A percentile compares a stretch with the other conserved stretches of the same genome.
These are phyloP conservation scores for Girardia tigrina DNA, from an alignment of 2,888 invertebrate species.

Conservation along the genomic window DNA sequence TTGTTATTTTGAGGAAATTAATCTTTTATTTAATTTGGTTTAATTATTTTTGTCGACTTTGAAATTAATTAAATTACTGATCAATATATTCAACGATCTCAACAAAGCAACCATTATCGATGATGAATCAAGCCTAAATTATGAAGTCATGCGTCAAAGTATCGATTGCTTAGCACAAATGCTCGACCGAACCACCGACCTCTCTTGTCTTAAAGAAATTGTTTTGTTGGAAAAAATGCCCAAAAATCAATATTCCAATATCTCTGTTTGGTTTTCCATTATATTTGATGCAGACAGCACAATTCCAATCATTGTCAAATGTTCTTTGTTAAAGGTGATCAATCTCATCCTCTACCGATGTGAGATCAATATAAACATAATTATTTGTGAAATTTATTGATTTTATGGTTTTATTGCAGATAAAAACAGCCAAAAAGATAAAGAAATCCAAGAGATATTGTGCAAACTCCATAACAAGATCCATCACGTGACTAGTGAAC, in stretches of 20 bases:
- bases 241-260: neutral
- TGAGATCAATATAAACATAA: neutral
- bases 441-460: neutral
- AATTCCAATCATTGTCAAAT: neutral
- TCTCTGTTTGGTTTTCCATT: neutral
- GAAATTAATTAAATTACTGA: too few relatives aligned
- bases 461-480: neutral
- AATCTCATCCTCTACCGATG: neutral
- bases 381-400: neutral
- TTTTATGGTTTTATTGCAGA: neutral
- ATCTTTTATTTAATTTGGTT: too few relatives aligned
- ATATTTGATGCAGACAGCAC: neutral
- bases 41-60: too few relatives aligned
- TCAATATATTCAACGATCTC: neutral
- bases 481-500: neutral
- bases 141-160: neutral
- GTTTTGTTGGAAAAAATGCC: neutral
- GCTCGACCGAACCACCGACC: neutral
- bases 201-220: constrained; percentile 6
- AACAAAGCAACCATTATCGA: neutral
- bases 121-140: neutral
- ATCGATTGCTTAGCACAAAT: neutral
- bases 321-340: neutral
- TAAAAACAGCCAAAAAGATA: neutral
- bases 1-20: too few relatives aligned